A percentile compares a stretch with the other conserved stretches of the same genome.
Evolutionary conservation across 2,888 invertebrate genomes (phyloP).

Genomic region (Phaonia tiefii): DNA sequence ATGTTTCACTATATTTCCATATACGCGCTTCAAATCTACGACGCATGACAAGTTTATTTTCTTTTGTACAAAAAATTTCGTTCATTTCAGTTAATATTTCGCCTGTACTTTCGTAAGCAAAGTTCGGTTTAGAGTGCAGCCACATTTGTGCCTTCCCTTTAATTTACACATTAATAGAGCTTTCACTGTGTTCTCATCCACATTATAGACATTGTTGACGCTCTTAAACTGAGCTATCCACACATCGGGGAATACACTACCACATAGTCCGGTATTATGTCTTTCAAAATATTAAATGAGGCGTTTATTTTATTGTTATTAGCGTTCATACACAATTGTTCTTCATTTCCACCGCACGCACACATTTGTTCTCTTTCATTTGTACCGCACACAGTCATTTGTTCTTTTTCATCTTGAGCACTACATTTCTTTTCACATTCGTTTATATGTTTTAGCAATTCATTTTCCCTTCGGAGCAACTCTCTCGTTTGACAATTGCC

Average conservation of each 20-base stretch:
- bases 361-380: too few species aligned
- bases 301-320: not conserved
- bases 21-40: too few species aligned
- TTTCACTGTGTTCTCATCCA: slow-evolving; percentile 1
- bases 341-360: not conserved
- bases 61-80: too few species aligned
- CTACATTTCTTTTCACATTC: too few species aligned
- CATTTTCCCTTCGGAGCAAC: slow-evolving; percentile 33
- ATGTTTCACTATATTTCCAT: too few species aligned
- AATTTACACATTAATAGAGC: slow-evolving; percentile 42
- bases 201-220: not conserved
- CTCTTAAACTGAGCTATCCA: slow-evolving; percentile 31
- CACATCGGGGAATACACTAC: not conserved
- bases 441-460: slow-evolving; percentile 32
- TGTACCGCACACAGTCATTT: not conserved
- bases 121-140: slow-evolving; percentile 46
- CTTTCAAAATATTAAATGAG: slow-evolving; percentile 10
- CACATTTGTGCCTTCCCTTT: slow-evolving; percentile 52
- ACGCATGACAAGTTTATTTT: too few species aligned
- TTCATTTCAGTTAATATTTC: slow-evolving; percentile 26
- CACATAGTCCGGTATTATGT: slow-evolving; percentile 40
- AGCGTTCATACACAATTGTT: not conserved
- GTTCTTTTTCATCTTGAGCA: not conserved
- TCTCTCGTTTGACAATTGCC: slow-evolving; percentile 7
- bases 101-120: not conserved